Conservation (phyloP, 2,888 invertebrate genomes). For the Eledona agricola region DNA sequence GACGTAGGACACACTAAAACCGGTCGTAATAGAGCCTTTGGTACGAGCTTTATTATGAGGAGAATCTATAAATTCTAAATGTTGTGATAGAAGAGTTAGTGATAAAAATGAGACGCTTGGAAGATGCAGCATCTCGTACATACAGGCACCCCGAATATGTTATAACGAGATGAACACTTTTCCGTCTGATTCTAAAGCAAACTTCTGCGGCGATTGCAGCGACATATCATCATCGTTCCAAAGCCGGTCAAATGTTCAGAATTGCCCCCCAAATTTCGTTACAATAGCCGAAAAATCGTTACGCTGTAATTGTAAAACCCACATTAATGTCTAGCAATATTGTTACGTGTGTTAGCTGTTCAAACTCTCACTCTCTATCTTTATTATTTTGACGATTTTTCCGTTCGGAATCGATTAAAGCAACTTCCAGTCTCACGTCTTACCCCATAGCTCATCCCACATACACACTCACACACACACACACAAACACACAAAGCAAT, state of each 20-base stretch:
- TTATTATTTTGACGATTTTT: constrained; percentile 8
- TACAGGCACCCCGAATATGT: no score
- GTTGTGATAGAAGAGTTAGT: constrained; percentile 53
- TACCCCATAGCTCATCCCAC: constrained; percentile 38
- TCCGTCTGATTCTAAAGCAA: constrained; percentile 45
- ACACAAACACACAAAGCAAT: constrained; percentile 37
- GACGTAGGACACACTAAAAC: not conserved
- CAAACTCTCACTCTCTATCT: constrained; percentile 46
- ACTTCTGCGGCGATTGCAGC: constrained; percentile 11
- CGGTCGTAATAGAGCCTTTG: constrained; percentile 29
- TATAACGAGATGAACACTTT: no score
- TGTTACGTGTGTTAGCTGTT: constrained; percentile 57
- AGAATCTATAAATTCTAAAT: constrained; percentile 49
- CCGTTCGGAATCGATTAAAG: constrained; percentile 31
- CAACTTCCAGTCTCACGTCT: constrained; percentile 39
- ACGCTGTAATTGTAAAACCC: constrained; percentile 46
- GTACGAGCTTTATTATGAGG: constrained; percentile 31
- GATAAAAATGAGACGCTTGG: constrained; percentile 46
- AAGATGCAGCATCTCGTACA: constrained; percentile 14
- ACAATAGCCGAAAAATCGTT: constrained; percentile 32
- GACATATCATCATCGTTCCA: constrained; percentile 6
- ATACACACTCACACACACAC: no score
- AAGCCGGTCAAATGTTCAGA: constrained; percentile 12
- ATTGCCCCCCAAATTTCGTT: constrained; percentile 26
- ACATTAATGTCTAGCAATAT: constrained; percentile 58